Evolutionary conservation across 2,797 vertebrate species (phyloP).

Genomic region (Hypotaenidia okinawae): DNA sequence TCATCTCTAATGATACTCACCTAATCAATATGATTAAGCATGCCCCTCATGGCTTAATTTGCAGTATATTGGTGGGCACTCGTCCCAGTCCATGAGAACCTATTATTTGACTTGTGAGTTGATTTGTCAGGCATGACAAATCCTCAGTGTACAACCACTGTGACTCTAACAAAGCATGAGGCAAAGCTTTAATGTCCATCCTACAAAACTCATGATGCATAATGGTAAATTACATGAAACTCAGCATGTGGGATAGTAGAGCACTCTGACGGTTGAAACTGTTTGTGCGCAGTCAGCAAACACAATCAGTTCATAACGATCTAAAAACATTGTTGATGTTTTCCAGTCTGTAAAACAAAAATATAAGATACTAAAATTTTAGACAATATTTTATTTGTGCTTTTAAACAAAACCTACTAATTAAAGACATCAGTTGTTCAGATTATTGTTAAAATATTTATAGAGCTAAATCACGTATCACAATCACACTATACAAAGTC

Average conservation of each 20-base stretch:
- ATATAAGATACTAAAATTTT: neutral
- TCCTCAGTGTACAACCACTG: neutral
- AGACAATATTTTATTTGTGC: neutral
- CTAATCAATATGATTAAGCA: neutral
- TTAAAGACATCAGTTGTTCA: neutral
- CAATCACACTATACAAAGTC: neutral
- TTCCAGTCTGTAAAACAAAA: neutral
- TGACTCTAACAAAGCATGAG: neutral
- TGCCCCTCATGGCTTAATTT: neutral
- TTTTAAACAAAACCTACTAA: neutral
- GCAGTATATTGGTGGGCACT: neutral
- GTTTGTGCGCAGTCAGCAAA: neutral
- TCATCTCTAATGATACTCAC: neutral
- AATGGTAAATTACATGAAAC: neutral
- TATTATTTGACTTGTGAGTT: conserved; percentile 21
- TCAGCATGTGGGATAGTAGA: neutral
- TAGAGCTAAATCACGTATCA: neutral
- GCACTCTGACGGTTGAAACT: neutral
- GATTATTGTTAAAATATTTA: neutral
- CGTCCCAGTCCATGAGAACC: neutral
- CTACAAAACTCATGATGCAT: neutral
- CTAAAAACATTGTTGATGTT: neutral
- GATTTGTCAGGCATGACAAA: neutral
- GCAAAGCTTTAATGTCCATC: neutral
- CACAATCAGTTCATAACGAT: neutral